A percentile compares a stretch with the other conserved stretches of the same genome.
These are phyloP conservation scores for Ceratina australensis DNA, from an alignment of 1,140 invertebrate species.

Conservation along the genomic window DNA sequence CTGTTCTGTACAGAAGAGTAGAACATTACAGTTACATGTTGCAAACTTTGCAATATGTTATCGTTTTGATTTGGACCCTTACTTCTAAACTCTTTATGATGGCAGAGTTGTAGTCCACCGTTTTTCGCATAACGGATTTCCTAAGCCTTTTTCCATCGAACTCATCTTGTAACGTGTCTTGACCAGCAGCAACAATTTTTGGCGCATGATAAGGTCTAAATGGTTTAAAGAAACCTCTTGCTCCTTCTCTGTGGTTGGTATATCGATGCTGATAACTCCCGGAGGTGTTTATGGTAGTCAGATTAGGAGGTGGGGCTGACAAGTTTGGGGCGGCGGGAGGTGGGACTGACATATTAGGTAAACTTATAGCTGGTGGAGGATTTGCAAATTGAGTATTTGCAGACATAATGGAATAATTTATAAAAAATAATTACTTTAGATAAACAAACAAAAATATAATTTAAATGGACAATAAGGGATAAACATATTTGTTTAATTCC, in stretches of 20 bases:
- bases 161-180: conserved; percentile 84
- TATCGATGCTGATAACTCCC: conserved; percentile 75
- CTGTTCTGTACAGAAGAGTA: conserved; percentile 83
- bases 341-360: conserved; percentile 79
- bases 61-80: conserved; percentile 51
- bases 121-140: conserved; percentile 98
- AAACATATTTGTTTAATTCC: conserved; percentile 37
- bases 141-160: conserved; percentile 97
- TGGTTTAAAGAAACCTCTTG: conserved; percentile 77
- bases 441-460: conserved; percentile 29
- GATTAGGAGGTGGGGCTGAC: conserved; percentile 75
- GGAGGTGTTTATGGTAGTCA: conserved; percentile 76
- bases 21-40: not conserved
- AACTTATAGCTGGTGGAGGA: conserved; percentile 73
- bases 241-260: conserved; percentile 72
- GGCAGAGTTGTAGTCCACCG: conserved; percentile 98
- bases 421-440: conserved; percentile 38
- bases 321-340: conserved; percentile 75
- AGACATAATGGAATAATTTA: conserved; percentile 66
- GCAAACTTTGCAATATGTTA: not conserved
- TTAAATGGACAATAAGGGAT: conserved; percentile 30
- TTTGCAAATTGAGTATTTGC: conserved; percentile 73
- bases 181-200: conserved; percentile 73
- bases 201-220: conserved; percentile 79
- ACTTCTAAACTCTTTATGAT: conserved; percentile 95